Conservation (phyloP, 23 tunicate genomes). For the Halocynthia aurantium region DNA sequence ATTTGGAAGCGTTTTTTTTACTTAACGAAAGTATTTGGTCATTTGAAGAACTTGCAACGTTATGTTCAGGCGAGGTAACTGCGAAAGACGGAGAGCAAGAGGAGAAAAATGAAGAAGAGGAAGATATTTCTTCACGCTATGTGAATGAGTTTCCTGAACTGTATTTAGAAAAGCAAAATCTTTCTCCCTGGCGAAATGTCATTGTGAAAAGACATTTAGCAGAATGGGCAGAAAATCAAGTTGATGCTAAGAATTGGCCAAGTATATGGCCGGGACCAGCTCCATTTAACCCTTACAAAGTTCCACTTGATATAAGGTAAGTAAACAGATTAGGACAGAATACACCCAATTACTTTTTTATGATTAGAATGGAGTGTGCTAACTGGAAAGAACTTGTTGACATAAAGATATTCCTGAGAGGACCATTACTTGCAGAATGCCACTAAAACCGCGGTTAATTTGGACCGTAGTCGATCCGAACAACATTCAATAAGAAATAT, state of each 20-base stretch:
- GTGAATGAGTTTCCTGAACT: not conserved
- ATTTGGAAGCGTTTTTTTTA: no score
- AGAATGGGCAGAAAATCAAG: constrained; percentile 4
- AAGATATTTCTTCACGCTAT: no score
- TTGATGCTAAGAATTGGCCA: constrained; percentile 29
- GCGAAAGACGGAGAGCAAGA: no score
- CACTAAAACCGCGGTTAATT: no score
- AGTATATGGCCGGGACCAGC: constrained; percentile 43
- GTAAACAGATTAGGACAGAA: not conserved
- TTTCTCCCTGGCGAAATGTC: not conserved
- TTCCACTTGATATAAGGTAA: constrained; percentile 59
- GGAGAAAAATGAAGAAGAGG: no score
- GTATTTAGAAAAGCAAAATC: not conserved
- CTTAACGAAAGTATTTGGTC: no score
- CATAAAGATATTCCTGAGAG: no score
- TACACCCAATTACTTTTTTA: no score
- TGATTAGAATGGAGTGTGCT: not conserved
- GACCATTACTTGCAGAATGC: no score
- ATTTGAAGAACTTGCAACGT: no score
- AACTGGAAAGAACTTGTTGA: not conserved
- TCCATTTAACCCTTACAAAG: constrained; percentile 47
- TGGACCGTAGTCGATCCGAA: no score
- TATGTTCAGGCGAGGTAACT: no score
- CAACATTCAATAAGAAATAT: not conserved
- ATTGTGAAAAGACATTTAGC: not conserved